Conservation (phyloP, 2,797 vertebrate species). For the Tinamus major region DNA sequence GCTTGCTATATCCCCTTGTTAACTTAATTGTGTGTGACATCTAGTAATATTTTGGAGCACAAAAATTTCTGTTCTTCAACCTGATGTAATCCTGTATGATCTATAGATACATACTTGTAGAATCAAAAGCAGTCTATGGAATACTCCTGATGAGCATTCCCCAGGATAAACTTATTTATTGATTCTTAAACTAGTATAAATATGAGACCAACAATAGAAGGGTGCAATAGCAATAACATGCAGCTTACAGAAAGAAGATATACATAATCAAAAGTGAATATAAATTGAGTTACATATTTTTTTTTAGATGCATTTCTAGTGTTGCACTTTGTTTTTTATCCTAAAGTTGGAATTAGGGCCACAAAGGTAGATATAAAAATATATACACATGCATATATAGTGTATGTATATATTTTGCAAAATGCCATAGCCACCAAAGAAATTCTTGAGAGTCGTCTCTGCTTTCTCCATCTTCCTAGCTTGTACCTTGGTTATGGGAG, state of each 20-base stretch:
- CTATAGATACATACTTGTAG: neutral
- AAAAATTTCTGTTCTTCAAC: neutral
- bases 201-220: neutral
- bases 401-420: too few species aligned
- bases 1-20: neutral
- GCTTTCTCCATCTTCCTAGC: too few species aligned
- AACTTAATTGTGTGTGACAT: neutral
- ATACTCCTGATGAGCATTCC: neutral
- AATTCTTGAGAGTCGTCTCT: too few species aligned
- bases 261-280: neutral
- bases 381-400: too few species aligned
- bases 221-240: neutral
- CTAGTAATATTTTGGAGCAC: neutral
- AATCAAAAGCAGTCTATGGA: neutral
- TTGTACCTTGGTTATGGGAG: too few species aligned
- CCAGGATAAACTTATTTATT: neutral
- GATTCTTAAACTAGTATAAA: neutral
- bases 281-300: neutral
- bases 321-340: neutral
- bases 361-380: neutral
- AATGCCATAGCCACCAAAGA: too few species aligned
- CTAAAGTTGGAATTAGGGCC: neutral
- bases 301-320: neutral
- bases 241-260: neutral
- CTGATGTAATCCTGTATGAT: neutral